Base-by-base conservation (phyloP, 2,113 vertebrate species). In the Urocitellus parryii region DNA sequence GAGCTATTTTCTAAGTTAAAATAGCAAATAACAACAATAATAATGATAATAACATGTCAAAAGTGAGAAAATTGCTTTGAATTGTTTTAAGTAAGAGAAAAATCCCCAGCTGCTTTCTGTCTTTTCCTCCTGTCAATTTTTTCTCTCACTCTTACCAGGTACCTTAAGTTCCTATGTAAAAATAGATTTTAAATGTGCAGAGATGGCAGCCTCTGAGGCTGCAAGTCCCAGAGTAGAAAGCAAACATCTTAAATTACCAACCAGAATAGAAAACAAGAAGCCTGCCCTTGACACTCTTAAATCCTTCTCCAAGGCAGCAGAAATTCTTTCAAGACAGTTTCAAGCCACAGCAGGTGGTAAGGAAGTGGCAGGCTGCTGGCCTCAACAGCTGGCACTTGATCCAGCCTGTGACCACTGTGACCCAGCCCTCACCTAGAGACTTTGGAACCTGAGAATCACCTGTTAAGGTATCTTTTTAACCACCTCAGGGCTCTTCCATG, bases 51-150 rank as follows among this genome's bases (percentile, higher is more conserved):
- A 88, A 92, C 70, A 90, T 70, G 63, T 63, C 27, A 34, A 67
- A 90, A 83, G 85, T 67, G 37, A 32, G 29, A 67, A 45, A 96
- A 92, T 68, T 81, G 29, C 56, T 90, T 76, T 81, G 67, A 95
- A 80, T 79, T 95, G 42, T 89, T 96, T 85, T n/a, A 89, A 82
- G n/a, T 25, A 88, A 84, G 32, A 87, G 63, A 91, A 88, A 81
- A 79, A 53, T 78, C 68, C 29, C 12, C 27, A 25, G 29, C 39
- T 42, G 11, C 24, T 77, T 94, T 80, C 7, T 89, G 2, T 3
- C 3, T 82, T 20, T 65, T 42, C 81, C 61, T 32, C 20, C 48
- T 85, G 42, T 17, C 29, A 70, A 45, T 27, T 76, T 53, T 53
- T 2, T 16, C 22, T 12, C 1, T 39, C 0, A 2, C 34, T 27